Conservation (phyloP, 2,797 vertebrate species). For the Hapalemur alaotrensis region DNA sequence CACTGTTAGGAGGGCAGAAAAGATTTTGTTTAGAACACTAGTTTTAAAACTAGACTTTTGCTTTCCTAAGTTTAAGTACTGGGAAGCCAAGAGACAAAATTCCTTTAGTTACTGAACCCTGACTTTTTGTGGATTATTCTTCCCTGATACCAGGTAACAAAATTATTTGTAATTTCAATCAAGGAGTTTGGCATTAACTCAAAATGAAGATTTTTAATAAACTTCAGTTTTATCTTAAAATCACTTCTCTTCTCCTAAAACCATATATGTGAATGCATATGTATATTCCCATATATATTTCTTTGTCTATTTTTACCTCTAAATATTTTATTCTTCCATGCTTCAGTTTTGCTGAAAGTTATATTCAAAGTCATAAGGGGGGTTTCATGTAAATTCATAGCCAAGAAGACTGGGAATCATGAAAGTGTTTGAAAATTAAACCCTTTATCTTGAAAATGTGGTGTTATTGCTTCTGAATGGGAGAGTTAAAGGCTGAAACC, state of each 20-base stretch:
- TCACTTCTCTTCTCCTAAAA: background rate
- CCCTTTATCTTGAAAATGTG: conserved; percentile 61
- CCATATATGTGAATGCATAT: background rate
- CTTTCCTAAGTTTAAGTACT: conserved; percentile 1
- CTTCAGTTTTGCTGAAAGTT: conserved; percentile 25
- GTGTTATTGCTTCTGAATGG: conserved; percentile 60
- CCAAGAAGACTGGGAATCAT: conserved; percentile 1
- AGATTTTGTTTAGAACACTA: background rate
- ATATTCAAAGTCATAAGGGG: background rate
- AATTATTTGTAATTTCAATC: background rate
- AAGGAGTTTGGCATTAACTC: background rate
- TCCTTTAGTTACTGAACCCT: background rate
- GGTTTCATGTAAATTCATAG: background rate
- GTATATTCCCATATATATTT: background rate
- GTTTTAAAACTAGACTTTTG: conserved; percentile 16
- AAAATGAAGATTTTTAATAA: conserved; percentile 20
- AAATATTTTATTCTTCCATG: conserved; percentile 11
- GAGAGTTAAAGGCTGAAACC: conserved; percentile 49
- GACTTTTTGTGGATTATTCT: background rate
- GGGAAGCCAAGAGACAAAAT: background rate
- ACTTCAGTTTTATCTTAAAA: background rate
- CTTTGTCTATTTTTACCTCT: background rate
- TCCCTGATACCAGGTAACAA: background rate
- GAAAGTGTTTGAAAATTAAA: conserved; percentile 65
- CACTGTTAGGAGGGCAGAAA: background rate